Conservation (phyloP, 2,888 invertebrate genomes). For the Oconnorella tubifera region DNA sequence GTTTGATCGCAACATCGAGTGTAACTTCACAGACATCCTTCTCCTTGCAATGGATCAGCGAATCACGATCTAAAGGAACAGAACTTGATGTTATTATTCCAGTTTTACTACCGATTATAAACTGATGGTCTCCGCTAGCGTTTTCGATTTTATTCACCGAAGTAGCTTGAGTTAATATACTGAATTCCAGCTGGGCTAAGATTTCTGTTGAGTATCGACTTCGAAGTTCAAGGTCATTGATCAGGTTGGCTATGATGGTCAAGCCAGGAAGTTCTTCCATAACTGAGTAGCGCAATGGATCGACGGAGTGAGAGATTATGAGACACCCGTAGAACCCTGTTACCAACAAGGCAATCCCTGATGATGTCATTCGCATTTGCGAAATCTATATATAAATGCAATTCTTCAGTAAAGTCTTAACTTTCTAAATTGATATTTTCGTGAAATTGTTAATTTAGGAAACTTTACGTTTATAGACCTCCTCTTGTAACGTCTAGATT, state of each 20-base stretch:
- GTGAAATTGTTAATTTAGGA: too few species aligned
- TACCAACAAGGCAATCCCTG: too few species aligned
- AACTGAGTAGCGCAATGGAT: constrained; percentile 15
- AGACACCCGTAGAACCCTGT: too few species aligned
- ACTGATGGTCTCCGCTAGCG: constrained; percentile 8
- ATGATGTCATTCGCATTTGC: too few species aligned
- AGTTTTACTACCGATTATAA: constrained; percentile 17
- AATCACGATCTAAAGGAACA: constrained; percentile 23
- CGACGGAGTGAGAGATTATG: too few species aligned
- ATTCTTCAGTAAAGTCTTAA: too few species aligned
- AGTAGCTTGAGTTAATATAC: constrained; percentile 12
- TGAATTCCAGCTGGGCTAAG: constrained; percentile 16
- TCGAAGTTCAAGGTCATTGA: constrained; percentile 13
- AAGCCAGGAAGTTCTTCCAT: constrained; percentile 20
- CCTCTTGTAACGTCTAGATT: too few species aligned
- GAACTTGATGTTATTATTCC: constrained; percentile 22
- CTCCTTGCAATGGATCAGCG: constrained; percentile 14
- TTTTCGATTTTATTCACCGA: neutral
- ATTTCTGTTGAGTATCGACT: constrained; percentile 4
- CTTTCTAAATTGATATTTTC: too few species aligned
- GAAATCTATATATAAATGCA: too few species aligned
- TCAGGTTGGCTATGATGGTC: constrained; percentile 19
- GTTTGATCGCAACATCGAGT: constrained; percentile 20
- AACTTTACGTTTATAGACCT: too few species aligned
- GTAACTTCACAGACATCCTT: constrained; percentile 17